These are phyloP conservation scores for Athene noctua DNA, from an alignment of 2,113 vertebrate species.

Conservation along the genomic window DNA sequence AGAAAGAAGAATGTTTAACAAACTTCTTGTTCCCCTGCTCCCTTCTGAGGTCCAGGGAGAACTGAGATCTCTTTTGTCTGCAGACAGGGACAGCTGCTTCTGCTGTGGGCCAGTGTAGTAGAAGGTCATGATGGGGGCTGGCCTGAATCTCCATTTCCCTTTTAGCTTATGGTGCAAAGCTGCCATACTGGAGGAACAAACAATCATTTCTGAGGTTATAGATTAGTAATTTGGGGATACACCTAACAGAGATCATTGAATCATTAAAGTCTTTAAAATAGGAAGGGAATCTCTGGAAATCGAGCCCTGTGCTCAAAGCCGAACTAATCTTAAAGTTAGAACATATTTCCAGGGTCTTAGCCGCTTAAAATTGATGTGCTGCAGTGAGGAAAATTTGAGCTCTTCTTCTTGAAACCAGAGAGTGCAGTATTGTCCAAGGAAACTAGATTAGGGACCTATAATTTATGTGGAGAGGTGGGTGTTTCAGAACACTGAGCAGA, in stretches of 20 bases:
- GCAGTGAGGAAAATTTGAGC: not conserved
- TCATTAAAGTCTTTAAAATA: not conserved
- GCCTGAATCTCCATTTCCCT: not conserved
- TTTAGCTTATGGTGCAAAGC: not conserved
- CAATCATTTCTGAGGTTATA: not conserved
- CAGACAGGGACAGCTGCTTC: not conserved
- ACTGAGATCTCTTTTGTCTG: not conserved
- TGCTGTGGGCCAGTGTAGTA: not conserved
- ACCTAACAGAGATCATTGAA: not conserved
- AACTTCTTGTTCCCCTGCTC: not conserved
- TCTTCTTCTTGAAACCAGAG: not conserved
- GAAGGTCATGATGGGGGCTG: not conserved
- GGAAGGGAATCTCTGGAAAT: not conserved
- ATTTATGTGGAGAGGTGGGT: not conserved
- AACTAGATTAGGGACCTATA: not conserved
- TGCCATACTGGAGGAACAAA: not conserved
- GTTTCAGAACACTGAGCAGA: not conserved
- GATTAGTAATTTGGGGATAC: not conserved
- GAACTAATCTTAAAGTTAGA: not conserved
- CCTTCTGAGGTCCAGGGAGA: not conserved
- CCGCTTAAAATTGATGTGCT: not conserved
- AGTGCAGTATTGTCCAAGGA: not conserved
- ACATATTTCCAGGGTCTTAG: not conserved
- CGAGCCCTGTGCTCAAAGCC: not conserved
- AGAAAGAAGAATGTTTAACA: not conserved